phyloP scores from a whole-genome alignment of 2,797 vertebrate species.

The Pyrocephalus nanus region DNA sequence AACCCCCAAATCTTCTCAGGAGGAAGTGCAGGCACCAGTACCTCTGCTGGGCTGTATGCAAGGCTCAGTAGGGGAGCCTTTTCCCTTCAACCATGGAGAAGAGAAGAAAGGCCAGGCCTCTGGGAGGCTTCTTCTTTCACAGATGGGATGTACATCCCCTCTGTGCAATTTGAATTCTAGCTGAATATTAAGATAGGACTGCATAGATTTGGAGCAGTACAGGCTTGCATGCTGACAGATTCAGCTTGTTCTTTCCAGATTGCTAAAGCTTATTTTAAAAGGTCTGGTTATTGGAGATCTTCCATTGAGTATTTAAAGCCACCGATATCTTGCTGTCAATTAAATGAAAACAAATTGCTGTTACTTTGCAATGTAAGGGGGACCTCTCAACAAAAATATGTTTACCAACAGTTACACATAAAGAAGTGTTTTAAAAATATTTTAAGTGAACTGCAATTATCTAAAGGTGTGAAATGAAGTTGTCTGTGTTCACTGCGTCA shows the following conservation, averaged over 20 bases:
- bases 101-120: background rate
- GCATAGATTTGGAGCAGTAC: background rate
- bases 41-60: background rate
- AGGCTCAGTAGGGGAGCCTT: background rate
- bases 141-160: background rate
- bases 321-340: constrained; percentile 38
- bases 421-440: constrained; percentile 11
- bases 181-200: background rate
- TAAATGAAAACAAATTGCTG: constrained; percentile 48
- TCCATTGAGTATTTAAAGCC: constrained; percentile 56
- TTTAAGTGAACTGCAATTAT: background rate
- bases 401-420: constrained; percentile 16
- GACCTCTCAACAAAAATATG: constrained; percentile 32
- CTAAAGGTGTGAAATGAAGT: constrained; percentile 35
- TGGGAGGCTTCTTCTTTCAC: background rate
- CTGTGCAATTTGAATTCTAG: background rate
- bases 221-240: background rate
- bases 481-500: background rate
- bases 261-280: constrained; percentile 47
- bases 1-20: fast-evolving
- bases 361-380: constrained; percentile 39
- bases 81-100: background rate
- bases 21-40: background rate
- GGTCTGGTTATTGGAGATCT: constrained; percentile 36
- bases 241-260: constrained; percentile 23